phyloP scores from a whole-genome alignment of 2,888 invertebrate genomes.

The Cryptocephalus primarius region DNA sequence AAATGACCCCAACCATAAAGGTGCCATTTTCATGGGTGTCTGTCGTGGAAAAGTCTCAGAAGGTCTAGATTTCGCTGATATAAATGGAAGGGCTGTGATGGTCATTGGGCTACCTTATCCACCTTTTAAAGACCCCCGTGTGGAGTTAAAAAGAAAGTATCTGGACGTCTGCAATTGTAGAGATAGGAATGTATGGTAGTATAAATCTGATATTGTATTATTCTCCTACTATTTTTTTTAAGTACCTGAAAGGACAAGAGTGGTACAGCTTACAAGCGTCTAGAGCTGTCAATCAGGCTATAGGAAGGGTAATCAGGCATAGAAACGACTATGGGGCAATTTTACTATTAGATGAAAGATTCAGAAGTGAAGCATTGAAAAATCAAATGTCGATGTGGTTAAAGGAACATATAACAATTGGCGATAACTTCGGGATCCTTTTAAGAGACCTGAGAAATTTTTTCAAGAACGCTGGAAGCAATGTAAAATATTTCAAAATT shows the following conservation, averaged over 20 bases:
- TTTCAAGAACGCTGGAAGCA: conserved; percentile 55
- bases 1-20: conserved; percentile 57
- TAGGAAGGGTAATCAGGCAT: conserved; percentile 95
- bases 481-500: conserved; percentile 17
- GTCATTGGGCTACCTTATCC: conserved; percentile 96
- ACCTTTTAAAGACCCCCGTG: conserved; percentile 82
- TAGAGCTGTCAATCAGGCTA: conserved; percentile 96
- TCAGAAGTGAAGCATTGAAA: conserved; percentile 53
- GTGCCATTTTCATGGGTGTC: conserved; percentile 93
- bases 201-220: neutral
- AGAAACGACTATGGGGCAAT: conserved; percentile 93
- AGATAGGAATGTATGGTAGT: conserved; percentile 43
- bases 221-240: conserved; percentile 10
- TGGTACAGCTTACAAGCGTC: conserved; percentile 94
- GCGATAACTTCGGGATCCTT: conserved; percentile 58
- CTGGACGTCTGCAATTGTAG: conserved; percentile 60
- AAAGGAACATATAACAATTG: conserved; percentile 53
- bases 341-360: conserved; percentile 83
- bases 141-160: conserved; percentile 83
- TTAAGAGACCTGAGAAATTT: conserved; percentile 62
- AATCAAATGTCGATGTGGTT: conserved; percentile 78
- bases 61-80: conserved; percentile 94
- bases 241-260: conserved; percentile 63
- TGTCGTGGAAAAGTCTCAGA: conserved; percentile 97
- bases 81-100: conserved; percentile 89